Evolutionary conservation across 1,140 invertebrate genomes (phyloP).

Genomic region (Elysia chlorotica): DNA sequence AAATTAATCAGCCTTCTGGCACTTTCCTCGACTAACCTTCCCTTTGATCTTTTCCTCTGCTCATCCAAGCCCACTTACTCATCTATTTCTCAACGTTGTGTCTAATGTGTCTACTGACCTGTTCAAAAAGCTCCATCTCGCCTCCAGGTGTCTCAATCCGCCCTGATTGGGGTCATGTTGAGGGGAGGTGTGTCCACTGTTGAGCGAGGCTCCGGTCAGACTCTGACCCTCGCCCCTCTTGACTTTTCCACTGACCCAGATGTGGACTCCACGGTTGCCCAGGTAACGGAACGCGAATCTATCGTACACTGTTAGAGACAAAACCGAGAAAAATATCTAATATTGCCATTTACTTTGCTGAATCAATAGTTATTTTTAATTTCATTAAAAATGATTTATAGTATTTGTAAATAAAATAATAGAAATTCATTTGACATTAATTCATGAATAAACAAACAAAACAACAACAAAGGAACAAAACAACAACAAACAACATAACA

Average conservation of each 20-base stretch:
- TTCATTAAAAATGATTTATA: background rate
- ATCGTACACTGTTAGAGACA: background rate
- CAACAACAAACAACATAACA: no score
- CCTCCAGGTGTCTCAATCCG: no score
- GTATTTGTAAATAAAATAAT: background rate
- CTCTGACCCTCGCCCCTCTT: slow-evolving; percentile 41
- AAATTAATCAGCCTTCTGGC: no score
- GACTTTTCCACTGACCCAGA: slow-evolving; percentile 58
- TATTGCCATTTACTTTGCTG: background rate
- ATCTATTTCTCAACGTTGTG: no score
- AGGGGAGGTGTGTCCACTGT: slow-evolving; percentile 45
- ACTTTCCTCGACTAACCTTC: no score
- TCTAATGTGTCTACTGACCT: no score
- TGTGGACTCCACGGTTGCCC: slow-evolving; percentile 10
- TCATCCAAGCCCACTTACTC: no score
- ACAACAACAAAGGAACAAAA: background rate
- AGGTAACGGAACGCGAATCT: slow-evolving; percentile 16
- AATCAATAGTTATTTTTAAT: background rate
- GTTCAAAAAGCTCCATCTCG: no score
- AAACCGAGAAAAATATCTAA: background rate
- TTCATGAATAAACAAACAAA: background rate
- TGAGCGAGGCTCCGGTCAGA: slow-evolving; percentile 31
- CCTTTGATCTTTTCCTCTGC: no score
- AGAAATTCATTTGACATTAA: background rate
- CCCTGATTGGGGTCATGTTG: slow-evolving; percentile 45